Percentiles rank a stretch among this genome's conserved stretches.
Conservation (phyloP, 2,797 vertebrate species). For the Phrynocephalus forsythii region DNA sequence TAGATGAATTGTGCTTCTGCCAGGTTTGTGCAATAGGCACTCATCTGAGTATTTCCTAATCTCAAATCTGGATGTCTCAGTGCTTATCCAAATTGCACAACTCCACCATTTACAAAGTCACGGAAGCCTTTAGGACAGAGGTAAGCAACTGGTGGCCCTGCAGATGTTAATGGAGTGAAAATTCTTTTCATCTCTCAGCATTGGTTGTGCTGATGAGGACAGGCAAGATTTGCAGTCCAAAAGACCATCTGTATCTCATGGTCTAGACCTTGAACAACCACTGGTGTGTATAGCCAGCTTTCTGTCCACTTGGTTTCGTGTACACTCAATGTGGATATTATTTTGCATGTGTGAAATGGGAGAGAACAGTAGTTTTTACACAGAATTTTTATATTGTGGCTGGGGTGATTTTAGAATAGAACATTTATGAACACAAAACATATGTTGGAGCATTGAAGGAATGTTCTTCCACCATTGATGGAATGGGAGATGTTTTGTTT, state of each 20-base stretch:
- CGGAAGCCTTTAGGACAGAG: background rate
- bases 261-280: background rate
- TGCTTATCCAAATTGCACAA: background rate
- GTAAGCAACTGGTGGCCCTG: background rate
- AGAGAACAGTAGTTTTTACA: background rate
- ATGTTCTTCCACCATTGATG: background rate
- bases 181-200: background rate
- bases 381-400: background rate
- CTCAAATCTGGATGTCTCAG: background rate
- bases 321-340: background rate
- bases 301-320: background rate
- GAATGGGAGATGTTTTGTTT: background rate
- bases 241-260: too few species aligned
- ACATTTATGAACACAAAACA: background rate
- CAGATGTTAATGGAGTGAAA: background rate
- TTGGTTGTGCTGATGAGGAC: background rate
- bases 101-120: background rate
- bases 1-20: too few species aligned
- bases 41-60: background rate
- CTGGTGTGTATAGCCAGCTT: background rate
- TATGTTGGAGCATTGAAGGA: background rate
- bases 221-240: too few species aligned
- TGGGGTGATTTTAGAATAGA: background rate
- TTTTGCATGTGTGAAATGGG: too few species aligned
- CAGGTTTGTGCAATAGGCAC: background rate